phyloP scores from a whole-genome alignment of 2,113 vertebrate species.

The Pollachius pollachius region DNA sequence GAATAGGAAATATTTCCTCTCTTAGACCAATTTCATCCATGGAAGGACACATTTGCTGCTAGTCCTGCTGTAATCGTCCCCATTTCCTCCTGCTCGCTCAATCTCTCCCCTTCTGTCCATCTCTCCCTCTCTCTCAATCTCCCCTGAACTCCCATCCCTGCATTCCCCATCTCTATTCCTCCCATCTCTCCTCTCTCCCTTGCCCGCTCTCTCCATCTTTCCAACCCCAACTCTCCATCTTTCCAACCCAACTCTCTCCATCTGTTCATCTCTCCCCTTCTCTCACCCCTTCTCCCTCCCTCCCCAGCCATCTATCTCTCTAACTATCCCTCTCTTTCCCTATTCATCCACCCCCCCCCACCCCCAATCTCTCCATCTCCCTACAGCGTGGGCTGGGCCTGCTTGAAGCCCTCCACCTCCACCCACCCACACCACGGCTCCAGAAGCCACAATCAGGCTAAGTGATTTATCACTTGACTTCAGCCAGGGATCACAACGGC shows the following conservation, averaged over 20 bases:
- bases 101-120: too few relatives aligned
- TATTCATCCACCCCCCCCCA: slow-evolving; percentile 9
- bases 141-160: too few relatives aligned
- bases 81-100: too few relatives aligned
- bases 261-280: slow-evolving; percentile 2
- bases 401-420: slow-evolving; percentile 13
- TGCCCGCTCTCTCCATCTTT: background rate
- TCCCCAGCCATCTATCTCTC: slow-evolving; percentile 16
- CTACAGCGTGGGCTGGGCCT: too few relatives aligned
- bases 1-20: too few relatives aligned
- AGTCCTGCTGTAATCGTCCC: too few relatives aligned
- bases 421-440: slow-evolving; percentile 34
- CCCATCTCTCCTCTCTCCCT: background rate
- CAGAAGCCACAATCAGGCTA: slow-evolving; percentile 54
- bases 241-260: background rate
- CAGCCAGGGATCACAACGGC: slow-evolving; percentile 38
- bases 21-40: too few relatives aligned
- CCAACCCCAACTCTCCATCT: background rate
- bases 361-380: slow-evolving; percentile 19
- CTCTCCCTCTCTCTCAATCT: too few relatives aligned
- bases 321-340: background rate
- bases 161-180: background rate
- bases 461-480: slow-evolving; percentile 63
- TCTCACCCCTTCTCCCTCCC: slow-evolving; percentile 15
- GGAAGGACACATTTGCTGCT: too few relatives aligned